phyloP scores from a whole-genome alignment of 2,113 vertebrate genomes.

The Protobothrops flavoviridis region DNA sequence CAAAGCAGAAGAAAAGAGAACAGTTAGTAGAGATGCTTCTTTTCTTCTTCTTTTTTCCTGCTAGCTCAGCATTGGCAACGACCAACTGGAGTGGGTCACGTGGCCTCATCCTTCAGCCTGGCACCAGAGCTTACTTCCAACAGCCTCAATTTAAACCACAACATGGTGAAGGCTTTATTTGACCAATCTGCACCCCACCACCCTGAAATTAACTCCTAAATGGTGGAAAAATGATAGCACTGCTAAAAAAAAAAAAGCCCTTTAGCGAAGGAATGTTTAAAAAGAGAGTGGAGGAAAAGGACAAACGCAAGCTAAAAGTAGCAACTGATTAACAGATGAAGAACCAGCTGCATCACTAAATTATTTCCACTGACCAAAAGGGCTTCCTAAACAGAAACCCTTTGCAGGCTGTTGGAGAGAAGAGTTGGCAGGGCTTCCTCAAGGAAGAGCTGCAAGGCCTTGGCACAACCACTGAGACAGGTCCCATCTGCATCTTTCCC shows the following conservation, averaged over 20 bases:
- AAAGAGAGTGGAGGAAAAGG: background rate
- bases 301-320: background rate
- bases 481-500: background rate
- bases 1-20: background rate
- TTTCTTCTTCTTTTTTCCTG: background rate
- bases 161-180: background rate
- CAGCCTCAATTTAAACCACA: background rate
- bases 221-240: background rate
- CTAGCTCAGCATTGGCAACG: background rate
- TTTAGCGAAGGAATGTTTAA: background rate
- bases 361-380: background rate
- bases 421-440: background rate
- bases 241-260: background rate
- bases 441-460: background rate
- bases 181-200: background rate
- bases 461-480: background rate
- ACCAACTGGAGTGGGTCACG: background rate
- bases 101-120: background rate
- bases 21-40: background rate
- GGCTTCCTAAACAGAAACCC: background rate
- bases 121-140: background rate
- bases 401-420: background rate
- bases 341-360: background rate
- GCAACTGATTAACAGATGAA: background rate
- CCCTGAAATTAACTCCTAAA: background rate